Conservation (phyloP, 2,888 invertebrate genomes). For the Pristionchus arcanus region DNA sequence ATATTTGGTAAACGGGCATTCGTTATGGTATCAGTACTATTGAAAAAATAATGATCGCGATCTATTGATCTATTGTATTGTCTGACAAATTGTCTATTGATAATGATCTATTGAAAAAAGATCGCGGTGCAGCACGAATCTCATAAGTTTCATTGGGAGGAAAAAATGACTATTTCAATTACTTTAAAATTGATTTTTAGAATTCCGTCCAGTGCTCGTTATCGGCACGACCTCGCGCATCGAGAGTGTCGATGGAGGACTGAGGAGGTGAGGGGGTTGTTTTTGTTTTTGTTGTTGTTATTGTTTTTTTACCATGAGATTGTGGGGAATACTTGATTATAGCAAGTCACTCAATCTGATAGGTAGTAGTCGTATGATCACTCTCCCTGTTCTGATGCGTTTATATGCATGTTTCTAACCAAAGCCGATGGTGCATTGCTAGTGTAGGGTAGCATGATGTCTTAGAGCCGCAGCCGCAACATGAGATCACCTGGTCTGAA, state of each 20-base stretch:
- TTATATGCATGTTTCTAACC: neutral
- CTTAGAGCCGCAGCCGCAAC: too few species aligned
- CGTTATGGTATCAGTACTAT: too few species aligned
- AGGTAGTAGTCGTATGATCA: neutral
- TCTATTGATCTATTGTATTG: too few species aligned
- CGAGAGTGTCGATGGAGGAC: constrained; percentile 92
- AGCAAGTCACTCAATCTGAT: neutral
- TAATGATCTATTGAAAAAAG: too few species aligned
- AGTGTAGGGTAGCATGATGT: too few species aligned
- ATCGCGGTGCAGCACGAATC: too few species aligned
- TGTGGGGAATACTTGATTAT: neutral
- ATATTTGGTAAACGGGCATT: too few species aligned
- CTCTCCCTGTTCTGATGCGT: neutral
- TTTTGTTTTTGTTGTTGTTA: neutral
- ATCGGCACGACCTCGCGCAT: constrained; percentile 97
- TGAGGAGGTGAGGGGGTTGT: constrained; percentile 90
- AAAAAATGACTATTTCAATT: neutral
- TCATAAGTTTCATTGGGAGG: neutral
- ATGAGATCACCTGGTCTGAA: too few species aligned
- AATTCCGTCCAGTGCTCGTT: constrained; percentile 80
- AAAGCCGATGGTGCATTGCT: too few species aligned
- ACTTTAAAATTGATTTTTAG: neutral
- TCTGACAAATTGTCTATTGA: too few species aligned
- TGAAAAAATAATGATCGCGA: too few species aligned
- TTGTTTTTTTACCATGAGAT: neutral